Base-by-base conservation (phyloP, 2,888 invertebrate species). In the Drosophila subquinaria region DNA sequence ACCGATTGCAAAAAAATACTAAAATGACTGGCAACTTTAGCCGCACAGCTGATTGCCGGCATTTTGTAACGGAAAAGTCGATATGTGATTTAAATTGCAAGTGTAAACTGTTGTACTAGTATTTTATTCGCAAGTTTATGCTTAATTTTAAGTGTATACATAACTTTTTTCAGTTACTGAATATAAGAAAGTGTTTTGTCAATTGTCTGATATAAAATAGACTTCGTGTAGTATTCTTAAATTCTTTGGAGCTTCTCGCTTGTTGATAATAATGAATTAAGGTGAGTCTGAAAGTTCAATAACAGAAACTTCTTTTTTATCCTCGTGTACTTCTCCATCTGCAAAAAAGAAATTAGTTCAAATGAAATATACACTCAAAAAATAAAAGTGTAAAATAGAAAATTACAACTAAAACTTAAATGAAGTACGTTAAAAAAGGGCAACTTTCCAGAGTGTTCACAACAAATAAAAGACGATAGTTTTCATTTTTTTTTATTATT, bases 221-320 rank as follows among this genome's bases (percentile, higher is more conserved):
- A 36, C 48, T 72, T 69, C 15, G 42, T 27, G 27, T 45, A 35
- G 48, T 47, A 47, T 69, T 51, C 15, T 43, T 43, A 40, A 52
- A 67, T 56, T 79, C 79, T 79, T 79, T 79, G 79, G 79, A 62
- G 66, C 57, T 51, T 65, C 15, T 51, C 50, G 68, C 63, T 52
- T 13, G 35, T 43, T 47, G 17, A 36, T 42, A 42, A 15, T 33
- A 50, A 33, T 30, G 48, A 65, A 38, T 40, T 75, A 79, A 42
- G 79, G 76, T 50, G 79, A 79, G 67, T 79, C 79, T 53, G 67
- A 69, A 73, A 87, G 80, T 52, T 80, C 87, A 73, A 88, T 86
- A 56, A 87, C 79, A 35, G 79, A 88, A 75, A 53, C 62, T 52
- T 82, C 80, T 76, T 84, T 81, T 51, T 53, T 89, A 42, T 70